Conservation (phyloP, 1,140 invertebrate genomes). For the Idris sp. region DNA sequence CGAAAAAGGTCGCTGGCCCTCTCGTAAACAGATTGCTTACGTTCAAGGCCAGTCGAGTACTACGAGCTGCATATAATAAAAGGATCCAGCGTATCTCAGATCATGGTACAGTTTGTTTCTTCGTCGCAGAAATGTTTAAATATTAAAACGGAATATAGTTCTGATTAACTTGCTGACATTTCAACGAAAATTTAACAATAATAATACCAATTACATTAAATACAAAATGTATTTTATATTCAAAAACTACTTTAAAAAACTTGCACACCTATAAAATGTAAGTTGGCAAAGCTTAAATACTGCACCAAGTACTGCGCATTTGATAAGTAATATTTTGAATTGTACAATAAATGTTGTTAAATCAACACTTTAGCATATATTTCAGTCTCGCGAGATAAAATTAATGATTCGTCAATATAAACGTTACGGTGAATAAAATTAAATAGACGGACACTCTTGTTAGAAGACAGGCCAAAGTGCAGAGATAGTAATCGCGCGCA, state of each 20-base stretch:
- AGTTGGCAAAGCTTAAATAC: too few relatives aligned
- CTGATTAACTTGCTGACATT: conserved; percentile 35
- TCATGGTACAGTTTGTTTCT: conserved; percentile 52
- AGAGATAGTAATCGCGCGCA: conserved; percentile 47
- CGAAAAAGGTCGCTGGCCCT: conserved; percentile 69
- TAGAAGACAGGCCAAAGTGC: conserved; percentile 48
- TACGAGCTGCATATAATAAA: conserved; percentile 65
- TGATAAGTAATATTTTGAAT: too few relatives aligned
- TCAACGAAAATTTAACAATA: too few relatives aligned
- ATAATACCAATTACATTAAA: too few relatives aligned
- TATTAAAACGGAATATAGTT: conserved; percentile 35
- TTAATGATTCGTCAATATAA: conserved; percentile 41
- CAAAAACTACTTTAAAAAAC: too few relatives aligned
- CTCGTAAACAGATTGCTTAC: conserved; percentile 76
- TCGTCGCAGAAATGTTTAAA: conserved; percentile 37
- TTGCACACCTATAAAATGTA: too few relatives aligned
- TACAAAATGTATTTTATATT: too few relatives aligned
- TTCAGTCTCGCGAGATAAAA: not conserved
- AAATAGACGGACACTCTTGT: conserved; percentile 35
- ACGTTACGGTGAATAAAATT: conserved; percentile 30
- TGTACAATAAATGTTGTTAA: too few relatives aligned
- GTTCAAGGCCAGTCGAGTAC: conserved; percentile 72
- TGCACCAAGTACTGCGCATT: too few relatives aligned
- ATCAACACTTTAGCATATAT: conserved; percentile 8
- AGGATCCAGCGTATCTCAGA: conserved; percentile 52